Percentiles rank a stretch among this genome's conserved stretches.
These are phyloP conservation scores for Hemibagrus wyckioides DNA, from an alignment of 2,113 vertebrate genomes.

Conservation along the genomic window DNA sequence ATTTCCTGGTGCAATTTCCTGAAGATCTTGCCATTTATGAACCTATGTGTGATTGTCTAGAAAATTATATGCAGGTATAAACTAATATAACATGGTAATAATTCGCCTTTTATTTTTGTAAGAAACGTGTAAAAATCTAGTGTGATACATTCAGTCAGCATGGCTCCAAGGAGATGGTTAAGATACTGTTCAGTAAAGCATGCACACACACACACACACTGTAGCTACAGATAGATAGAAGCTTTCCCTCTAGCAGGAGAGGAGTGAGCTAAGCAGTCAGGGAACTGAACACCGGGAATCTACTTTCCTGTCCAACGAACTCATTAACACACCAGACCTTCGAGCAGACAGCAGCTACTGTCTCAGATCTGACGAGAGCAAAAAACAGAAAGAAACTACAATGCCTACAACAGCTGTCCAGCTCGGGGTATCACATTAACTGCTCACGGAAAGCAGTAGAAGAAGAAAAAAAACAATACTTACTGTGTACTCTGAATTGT, in stretches of 20 bases:
- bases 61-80: neutral
- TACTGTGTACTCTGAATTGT: conserved; percentile 88
- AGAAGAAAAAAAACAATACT: conserved; percentile 67
- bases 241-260: conserved; percentile 5
- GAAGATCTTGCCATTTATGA: neutral
- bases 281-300: neutral
- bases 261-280: neutral
- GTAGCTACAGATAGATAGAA: neutral
- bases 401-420: neutral
- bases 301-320: neutral
- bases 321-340: neutral
- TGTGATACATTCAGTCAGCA: neutral
- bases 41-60: neutral
- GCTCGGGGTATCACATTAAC: neutral
- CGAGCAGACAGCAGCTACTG: neutral
- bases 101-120: neutral
- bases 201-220: conserved; percentile 14
- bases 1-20: neutral
- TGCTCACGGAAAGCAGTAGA: neutral
- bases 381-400: neutral
- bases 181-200: neutral
- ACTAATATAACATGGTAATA: neutral
- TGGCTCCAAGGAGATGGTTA: neutral
- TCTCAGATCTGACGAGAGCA: neutral
- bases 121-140: neutral